Base-by-base conservation (phyloP, 1,140 invertebrate species). In the Macrotrachela quadricornifera region DNA sequence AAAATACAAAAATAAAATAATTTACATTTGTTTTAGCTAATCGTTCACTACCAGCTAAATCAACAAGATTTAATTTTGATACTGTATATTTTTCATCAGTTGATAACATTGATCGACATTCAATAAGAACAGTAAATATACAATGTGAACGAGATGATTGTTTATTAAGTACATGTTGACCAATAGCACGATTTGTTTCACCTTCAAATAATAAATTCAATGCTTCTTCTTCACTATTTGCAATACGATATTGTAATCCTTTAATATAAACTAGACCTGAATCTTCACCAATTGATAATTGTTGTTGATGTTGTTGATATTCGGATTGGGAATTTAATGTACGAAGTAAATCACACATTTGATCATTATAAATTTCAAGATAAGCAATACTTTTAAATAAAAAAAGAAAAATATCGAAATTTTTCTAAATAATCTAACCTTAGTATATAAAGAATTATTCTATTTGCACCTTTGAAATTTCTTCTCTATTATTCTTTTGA, bases 61-160 rank as follows among this genome's bases (percentile, higher is more conserved):
- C 69, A 42, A 71, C 69, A 62, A 71, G 69, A 58, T 71, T 69
- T n/a, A 71, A 47, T 54, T 70, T 71, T n/a, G 68, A 69, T 4
- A 68, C 57, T n/a, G 67, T 70, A 51, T 68, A 70, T 42, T 64
- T 64, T 13, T 68, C 65, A 61, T 65, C 63, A 1, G 68, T 67
- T 56, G 44, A 40, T 9, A 21, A 46, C 8, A 39, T 47, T 16
- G 44, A 13, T 57, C 57, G 57, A 57, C 67, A 65, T 61, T 70
- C 68, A 38, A 70, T 57, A 55, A 66, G 64, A 17, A 68, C 56
- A 11, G 66, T 68, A 49, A 68, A 70, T 21, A 70, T 67, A 57
- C 66, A 68, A 56, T 70, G 68, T 41, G 68, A 70, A 46, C 68
- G 50, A 0, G 66, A 67, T 12, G 66, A 68, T 47, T 59, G 55